Base-by-base conservation (phyloP, 2,113 vertebrate genomes). In the Natator depressus region DNA sequence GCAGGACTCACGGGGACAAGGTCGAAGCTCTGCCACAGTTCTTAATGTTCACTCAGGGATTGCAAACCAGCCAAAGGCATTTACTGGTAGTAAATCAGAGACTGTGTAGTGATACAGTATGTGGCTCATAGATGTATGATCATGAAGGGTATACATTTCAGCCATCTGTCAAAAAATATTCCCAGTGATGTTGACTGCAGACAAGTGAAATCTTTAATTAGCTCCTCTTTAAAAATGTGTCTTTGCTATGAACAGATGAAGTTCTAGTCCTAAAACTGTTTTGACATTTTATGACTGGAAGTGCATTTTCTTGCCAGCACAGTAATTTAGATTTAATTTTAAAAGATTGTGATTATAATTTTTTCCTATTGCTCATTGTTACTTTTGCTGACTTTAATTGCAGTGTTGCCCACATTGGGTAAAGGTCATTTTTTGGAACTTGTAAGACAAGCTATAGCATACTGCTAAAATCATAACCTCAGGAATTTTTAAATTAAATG, bases 401-500 rank as follows among this genome's bases (percentile, higher is more conserved):
- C 69, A 88, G 5, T 88, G 17, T 93, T 91, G 12, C 62, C 75
- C 86, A 84, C 46, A 93, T 55, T 96, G 86, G 82, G 17, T 93
- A 76, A 95, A 95, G 82, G 91, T 79, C 75, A 84, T 94, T 91
- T 93, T 47, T 46, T 76, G 47, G 46, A 93, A 93, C 76, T 89
- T 96, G 50, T 93, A 84, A 4, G 10, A 91, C n/a, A 81, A 94
- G 53, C 6, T 95, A 27, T 46, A 93, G 62, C 46, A 89, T 65
- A 29, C 49, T 80, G 29, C 19, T 96, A 31, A 96, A 92, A 91
- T 89, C 90, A 82, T 86, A 93, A 80, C 78, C 80, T 24, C 27
- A 38, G 85, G 88, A 69, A 96, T 91, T 96, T 91, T 95, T 2
- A 95, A 95, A 96, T 96, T 91, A 93, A 96, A 83, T 82, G 72